A percentile compares a stretch with the other conserved stretches of the same genome.
phyloP scores from a whole-genome alignment of 2,113 vertebrate species.

The Oceanites oceanicus region DNA sequence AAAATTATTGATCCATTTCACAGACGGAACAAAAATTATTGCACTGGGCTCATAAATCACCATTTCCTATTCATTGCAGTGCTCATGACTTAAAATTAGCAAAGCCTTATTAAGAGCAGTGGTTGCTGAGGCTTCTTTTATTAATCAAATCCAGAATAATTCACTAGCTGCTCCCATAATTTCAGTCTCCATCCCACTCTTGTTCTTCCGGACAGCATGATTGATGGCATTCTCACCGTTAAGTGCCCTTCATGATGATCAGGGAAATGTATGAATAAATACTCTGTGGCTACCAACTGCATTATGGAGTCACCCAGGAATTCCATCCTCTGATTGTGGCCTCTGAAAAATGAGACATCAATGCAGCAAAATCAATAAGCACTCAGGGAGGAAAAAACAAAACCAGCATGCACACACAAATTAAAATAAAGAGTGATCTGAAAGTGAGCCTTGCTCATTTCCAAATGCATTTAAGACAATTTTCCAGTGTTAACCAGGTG shows the following conservation, averaged over 20 bases:
- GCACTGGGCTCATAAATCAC: slow-evolving; percentile 16
- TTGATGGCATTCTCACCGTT: slow-evolving; percentile 82
- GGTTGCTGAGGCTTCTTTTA: slow-evolving; percentile 28
- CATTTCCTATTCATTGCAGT: not conserved
- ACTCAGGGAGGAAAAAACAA: slow-evolving; percentile 27
- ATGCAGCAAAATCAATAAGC: slow-evolving; percentile 57
- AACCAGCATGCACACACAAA: slow-evolving; percentile 18
- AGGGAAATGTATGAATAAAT: slow-evolving; percentile 98
- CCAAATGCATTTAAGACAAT: slow-evolving; percentile 24
- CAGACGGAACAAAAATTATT: slow-evolving; percentile 17
- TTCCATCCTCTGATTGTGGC: slow-evolving; percentile 99
- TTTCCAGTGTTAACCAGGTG: not conserved
- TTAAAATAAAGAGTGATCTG: slow-evolving; percentile 18
- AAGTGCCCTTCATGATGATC: slow-evolving; percentile 99
- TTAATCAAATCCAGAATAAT: slow-evolving; percentile 45
- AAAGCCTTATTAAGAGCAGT: slow-evolving; percentile 42
- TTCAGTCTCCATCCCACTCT: not conserved
- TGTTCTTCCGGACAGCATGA: not conserved
- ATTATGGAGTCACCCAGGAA: slow-evolving; percentile 99
- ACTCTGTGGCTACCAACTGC: slow-evolving; percentile 97
- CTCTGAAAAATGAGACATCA: slow-evolving; percentile 81
- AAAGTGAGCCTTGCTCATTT: slow-evolving; percentile 7
- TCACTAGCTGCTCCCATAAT: not conserved
- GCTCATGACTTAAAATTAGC: slow-evolving; percentile 55
- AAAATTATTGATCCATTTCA: slow-evolving; percentile 49